Base-by-base conservation (phyloP, 2,888 invertebrate species). In the Cactoblastis cactorum region DNA sequence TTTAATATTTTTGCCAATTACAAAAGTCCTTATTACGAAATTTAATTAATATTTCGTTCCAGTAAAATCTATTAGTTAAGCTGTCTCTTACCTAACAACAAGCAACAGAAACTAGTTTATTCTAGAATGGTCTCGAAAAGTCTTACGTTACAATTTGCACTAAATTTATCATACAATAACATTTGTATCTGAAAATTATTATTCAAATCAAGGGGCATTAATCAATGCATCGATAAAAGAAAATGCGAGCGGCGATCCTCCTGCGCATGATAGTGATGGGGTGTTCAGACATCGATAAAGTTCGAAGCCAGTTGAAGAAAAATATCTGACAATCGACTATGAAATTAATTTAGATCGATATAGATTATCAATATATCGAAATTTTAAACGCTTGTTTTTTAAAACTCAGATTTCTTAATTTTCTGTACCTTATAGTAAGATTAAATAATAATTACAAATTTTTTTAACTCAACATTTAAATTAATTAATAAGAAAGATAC, bases 141-240 rank as follows among this genome's bases (percentile, higher is more conserved):
- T 71, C 72, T 78, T 80, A 78, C 74, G 77, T 85, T 82, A 88
- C 87, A 87, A 87, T 88, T 87, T 85, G 84, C 88, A 88, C 88
- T 87, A 87, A 89, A 89, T 87, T 89, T 87, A 88, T 89, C 86
- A 87, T 82, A 89, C 87, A 86, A 87, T 88, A 88, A 88, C 84
- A 83, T 86, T 84, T 83, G 83, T 85, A 82, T 80, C 83, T 81
- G 80, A 83, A 87, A 83, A 88, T 87, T 87, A 88, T 89, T 89
- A 89, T 89, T 89, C 84, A 89, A 89, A 89, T 89, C 87, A 80
- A 82, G 73, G 70, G 63, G 79, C 86, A 88, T 89, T 88, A 87
- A 88, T 89, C 89, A 89, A 87, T 76, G 77, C 81, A 74, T 84
- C 85, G 85, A 88, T 88, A 88, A 86, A 87, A 88, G 87, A 86